Conservation (phyloP, 2,797 vertebrate species). For the Pantherophis vulpinus region DNA sequence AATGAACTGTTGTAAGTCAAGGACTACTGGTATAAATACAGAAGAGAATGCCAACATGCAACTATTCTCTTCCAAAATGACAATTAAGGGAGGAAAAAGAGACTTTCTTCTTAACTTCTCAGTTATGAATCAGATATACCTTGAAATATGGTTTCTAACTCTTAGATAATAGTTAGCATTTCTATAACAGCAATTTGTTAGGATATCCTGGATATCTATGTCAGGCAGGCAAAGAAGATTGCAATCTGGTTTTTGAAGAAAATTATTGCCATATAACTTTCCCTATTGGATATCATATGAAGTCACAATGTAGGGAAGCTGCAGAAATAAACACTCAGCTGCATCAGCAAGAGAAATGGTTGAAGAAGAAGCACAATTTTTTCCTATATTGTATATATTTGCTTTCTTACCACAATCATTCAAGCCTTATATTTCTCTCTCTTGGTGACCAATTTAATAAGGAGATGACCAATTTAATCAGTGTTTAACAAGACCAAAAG, state of each 20-base stretch:
- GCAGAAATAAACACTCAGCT: constrained; percentile 3
- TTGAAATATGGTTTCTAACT: background rate
- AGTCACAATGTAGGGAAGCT: constrained; percentile 1
- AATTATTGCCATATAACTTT: constrained; percentile 17
- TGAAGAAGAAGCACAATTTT: constrained; percentile 26
- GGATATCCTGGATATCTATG: constrained; percentile 9
- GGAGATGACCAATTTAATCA: background rate
- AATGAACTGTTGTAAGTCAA: too few species aligned
- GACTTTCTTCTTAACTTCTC: background rate
- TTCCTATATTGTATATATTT: constrained; percentile 13
- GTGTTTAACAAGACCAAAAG: background rate
- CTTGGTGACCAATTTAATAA: background rate
- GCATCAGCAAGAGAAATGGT: constrained; percentile 10
- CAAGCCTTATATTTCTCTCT: background rate
- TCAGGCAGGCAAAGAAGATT: constrained; percentile 26
- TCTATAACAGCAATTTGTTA: constrained; percentile 6
- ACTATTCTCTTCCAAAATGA: background rate
- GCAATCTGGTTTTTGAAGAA: constrained; percentile 36
- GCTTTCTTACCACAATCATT: constrained; percentile 38
- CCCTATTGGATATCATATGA: constrained; percentile 12
- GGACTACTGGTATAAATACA: background rate
- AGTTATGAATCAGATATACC: background rate
- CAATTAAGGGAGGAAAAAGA: background rate
- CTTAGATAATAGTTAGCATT: constrained; percentile 3
- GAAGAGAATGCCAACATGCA: background rate